phyloP scores from a whole-genome alignment of 2,797 vertebrate genomes.

The Falco peregrinus region DNA sequence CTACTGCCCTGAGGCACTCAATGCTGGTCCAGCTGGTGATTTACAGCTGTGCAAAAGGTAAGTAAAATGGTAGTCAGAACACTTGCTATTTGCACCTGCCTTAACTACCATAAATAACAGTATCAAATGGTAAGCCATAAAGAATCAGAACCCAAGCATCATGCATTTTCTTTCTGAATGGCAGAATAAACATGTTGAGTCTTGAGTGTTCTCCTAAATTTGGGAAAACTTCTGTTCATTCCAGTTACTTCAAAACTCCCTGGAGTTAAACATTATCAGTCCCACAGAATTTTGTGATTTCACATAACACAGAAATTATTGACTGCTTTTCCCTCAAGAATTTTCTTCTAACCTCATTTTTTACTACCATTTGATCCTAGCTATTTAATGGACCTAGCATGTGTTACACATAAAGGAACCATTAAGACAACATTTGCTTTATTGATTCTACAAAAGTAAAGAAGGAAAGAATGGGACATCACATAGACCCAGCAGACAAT shows the following conservation, averaged over 20 bases:
- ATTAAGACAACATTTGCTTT: not conserved
- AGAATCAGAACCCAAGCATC: not conserved
- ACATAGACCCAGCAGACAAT: not conserved
- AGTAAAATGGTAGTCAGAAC: not conserved
- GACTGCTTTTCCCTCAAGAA: not conserved
- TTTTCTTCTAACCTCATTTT: not conserved
- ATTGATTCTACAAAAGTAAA: not conserved
- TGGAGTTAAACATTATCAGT: not conserved
- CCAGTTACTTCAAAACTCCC: not conserved
- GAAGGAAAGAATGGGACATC: not conserved
- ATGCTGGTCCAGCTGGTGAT: not conserved
- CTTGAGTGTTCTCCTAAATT: not conserved
- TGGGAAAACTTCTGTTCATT: not conserved
- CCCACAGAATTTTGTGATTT: not conserved
- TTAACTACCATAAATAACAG: not conserved
- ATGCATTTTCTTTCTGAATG: not conserved
- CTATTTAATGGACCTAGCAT: not conserved
- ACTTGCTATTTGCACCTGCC: not conserved
- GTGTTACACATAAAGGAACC: not conserved
- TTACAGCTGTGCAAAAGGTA: not conserved
- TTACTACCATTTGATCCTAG: not conserved
- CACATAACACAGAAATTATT: not conserved
- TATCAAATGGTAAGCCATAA: not conserved
- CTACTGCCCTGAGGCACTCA: accelerated
- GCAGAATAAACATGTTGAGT: not conserved